Conservation (phyloP, 2,888 invertebrate species). For the Drosophila multiciliata region DNA sequence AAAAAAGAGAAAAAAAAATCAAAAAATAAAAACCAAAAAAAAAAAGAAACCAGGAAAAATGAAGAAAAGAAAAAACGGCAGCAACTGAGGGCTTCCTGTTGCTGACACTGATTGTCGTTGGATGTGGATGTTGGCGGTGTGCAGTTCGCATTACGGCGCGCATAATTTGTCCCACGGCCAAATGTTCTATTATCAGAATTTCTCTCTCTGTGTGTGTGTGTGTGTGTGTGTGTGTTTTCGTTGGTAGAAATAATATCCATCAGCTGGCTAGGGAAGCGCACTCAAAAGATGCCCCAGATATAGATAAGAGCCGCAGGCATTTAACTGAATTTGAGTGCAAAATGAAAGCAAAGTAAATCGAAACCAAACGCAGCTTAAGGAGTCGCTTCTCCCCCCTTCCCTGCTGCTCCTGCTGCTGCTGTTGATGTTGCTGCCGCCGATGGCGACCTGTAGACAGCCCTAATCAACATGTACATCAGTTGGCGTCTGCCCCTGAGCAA, state of each 20-base stretch:
- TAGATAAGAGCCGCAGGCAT: slow-evolving; percentile 63
- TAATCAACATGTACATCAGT: slow-evolving; percentile 56
- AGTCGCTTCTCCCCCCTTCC: slow-evolving; percentile 1
- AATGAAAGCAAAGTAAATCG: slow-evolving; percentile 56
- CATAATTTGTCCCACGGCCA: slow-evolving; percentile 77
- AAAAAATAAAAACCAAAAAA: slow-evolving; percentile 25
- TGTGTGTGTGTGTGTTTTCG: slow-evolving; percentile 28
- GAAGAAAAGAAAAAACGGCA: slow-evolving; percentile 13
- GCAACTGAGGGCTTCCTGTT: slow-evolving; percentile 57
- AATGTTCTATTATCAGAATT: slow-evolving; percentile 71
- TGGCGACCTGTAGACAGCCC: slow-evolving; percentile 33
- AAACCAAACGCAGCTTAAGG: slow-evolving; percentile 49
- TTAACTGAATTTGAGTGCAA: slow-evolving; percentile 75
- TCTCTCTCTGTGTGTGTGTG: slow-evolving; percentile 8
- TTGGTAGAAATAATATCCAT: slow-evolving; percentile 63
- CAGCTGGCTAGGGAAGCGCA: slow-evolving; percentile 35
- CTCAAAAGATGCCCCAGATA: slow-evolving; percentile 61
- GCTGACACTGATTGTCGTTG: slow-evolving; percentile 75
- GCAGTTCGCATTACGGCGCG: slow-evolving; percentile 41
- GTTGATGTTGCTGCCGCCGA: slow-evolving; percentile 21
- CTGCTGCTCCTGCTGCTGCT: not conserved
- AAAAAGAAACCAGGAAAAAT: slow-evolving; percentile 14
- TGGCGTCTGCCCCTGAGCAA: slow-evolving; percentile 9
- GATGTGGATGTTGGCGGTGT: slow-evolving; percentile 27
- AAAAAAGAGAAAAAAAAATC: slow-evolving; percentile 9